Base-by-base conservation (phyloP, 2,113 vertebrate species). In the Triplophysa siluroides region DNA sequence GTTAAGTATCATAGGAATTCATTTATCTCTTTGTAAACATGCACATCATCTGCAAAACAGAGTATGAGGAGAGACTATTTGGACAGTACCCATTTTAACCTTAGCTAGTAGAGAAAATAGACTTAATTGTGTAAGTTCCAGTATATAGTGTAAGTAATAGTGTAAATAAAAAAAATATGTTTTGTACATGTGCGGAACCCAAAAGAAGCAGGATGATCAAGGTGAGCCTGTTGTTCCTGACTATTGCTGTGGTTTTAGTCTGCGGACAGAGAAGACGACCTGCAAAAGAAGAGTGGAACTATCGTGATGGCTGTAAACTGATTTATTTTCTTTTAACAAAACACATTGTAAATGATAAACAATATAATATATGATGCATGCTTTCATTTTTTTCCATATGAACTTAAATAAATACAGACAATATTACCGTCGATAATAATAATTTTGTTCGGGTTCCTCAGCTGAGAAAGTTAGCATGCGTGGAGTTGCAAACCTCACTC, bases 391-490 rank as follows among this genome's bases (percentile, higher is more conserved):
- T 1, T 7, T 41, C 8, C 11, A 3, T 8, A 56, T 58, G 6
- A 38, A 58, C 19, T 9, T 43, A 16, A 52, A 70, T 50, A 52
- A 29, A 13, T 21, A 0, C 18, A 50, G 54, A 7, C 18, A 58
- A 58, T n/a, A 38, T 61, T 41, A 24, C 16, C 21, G 6, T 18
- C 7, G 4, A 69, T 73, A 78, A 81, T 79, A 68, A 67, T 60
- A 43, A 64, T 69, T n/a, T 19, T 18, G 3, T 65, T 76, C 56
- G 54, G 41, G 24, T 64, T 38, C 75, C 62, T 38, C 86, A 93
- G 93, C 93, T 60, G 91, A 93, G 50, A 90, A 67, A 82, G 92
- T 94, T 65, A 93, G 77, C 87, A 90, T 93, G 90, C 81, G 90
- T 0, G 85, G 87, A 4, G 92, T 93, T 60, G 86, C 93, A 79